phyloP scores from a whole-genome alignment of 2,888 invertebrate genomes.

The Teinopalpus imperialis region DNA sequence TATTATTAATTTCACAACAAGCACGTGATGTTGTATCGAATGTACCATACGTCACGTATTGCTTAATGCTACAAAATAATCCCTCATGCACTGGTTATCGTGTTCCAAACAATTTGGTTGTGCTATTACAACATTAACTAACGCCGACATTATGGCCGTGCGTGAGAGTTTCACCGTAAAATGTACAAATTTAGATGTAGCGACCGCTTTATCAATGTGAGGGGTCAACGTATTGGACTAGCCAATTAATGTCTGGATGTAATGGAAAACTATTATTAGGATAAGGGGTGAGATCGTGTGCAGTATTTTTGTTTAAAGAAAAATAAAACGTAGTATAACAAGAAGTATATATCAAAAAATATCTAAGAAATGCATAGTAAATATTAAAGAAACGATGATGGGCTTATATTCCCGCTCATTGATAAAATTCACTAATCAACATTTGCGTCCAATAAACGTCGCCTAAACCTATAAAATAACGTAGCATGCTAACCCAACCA shows the following conservation, averaged over 20 bases:
- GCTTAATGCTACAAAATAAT: conserved; percentile 42
- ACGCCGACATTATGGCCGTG: conserved; percentile 9
- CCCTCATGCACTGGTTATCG: conserved; percentile 37
- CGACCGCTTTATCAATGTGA: conserved; percentile 46
- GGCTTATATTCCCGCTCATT: no score
- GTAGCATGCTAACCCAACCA: no score
- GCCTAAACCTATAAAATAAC: no score
- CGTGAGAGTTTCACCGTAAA: conserved; percentile 24
- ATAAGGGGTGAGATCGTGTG: conserved; percentile 2
- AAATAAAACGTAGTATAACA: no score
- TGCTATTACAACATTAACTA: conserved; percentile 39
- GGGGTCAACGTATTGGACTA: conserved; percentile 42
- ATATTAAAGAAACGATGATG: no score
- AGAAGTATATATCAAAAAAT: no score
- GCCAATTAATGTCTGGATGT: conserved; percentile 15
- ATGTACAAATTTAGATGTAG: conserved; percentile 32
- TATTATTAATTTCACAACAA: conserved; percentile 23
- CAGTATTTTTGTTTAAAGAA: not conserved
- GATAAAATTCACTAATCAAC: no score
- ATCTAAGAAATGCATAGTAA: no score
- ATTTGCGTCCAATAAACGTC: no score
- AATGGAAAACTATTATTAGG: conserved; percentile 13
- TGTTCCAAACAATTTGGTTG: conserved; percentile 35
- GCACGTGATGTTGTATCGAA: conserved; percentile 33
- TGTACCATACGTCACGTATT: conserved; percentile 42